phyloP scores from a whole-genome alignment of 2,888 invertebrate species.

The Cataglyphis rosenhaueri region DNA sequence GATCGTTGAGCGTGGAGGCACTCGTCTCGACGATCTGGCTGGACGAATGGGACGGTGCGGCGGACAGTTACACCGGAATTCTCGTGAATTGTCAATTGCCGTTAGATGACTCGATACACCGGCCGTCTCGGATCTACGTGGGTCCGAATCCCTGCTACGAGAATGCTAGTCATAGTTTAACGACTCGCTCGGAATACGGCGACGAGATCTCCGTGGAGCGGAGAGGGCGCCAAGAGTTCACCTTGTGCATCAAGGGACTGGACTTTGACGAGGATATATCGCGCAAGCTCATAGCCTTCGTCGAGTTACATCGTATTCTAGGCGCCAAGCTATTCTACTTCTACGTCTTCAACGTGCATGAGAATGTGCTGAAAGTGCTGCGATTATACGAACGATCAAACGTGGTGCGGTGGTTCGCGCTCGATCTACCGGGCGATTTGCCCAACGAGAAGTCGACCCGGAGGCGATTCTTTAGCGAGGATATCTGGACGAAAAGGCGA shows the following conservation, averaged over 20 bases:
- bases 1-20: slow-evolving; percentile 87
- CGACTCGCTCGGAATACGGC: slow-evolving; percentile 59
- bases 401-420: slow-evolving; percentile 80
- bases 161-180: slow-evolving; percentile 84
- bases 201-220: slow-evolving; percentile 25
- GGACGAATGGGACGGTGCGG: slow-evolving; percentile 87
- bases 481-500: slow-evolving; percentile 90
- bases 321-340: slow-evolving; percentile 90
- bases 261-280: slow-evolving; percentile 89
- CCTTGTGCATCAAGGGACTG: slow-evolving; percentile 91
- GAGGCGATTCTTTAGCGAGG: slow-evolving; percentile 84
- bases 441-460: slow-evolving; percentile 85
- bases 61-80: slow-evolving; percentile 87
- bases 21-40: slow-evolving; percentile 89
- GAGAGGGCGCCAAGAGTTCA: slow-evolving; percentile 85
- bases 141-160: slow-evolving; percentile 77
- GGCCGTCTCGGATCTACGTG: slow-evolving; percentile 76
- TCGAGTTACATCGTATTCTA: slow-evolving; percentile 89
- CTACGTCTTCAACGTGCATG: slow-evolving; percentile 88
- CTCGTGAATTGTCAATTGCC: slow-evolving; percentile 89
- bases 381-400: slow-evolving; percentile 86
- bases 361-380: slow-evolving; percentile 87
- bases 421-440: slow-evolving; percentile 83
- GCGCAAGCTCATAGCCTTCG: slow-evolving; percentile 89
- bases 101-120: slow-evolving; percentile 79